Percentiles rank a stretch among this genome's conserved stretches.
Evolutionary conservation across 2,113 vertebrate species (phyloP).

Genomic region (Polyodon spathula): DNA sequence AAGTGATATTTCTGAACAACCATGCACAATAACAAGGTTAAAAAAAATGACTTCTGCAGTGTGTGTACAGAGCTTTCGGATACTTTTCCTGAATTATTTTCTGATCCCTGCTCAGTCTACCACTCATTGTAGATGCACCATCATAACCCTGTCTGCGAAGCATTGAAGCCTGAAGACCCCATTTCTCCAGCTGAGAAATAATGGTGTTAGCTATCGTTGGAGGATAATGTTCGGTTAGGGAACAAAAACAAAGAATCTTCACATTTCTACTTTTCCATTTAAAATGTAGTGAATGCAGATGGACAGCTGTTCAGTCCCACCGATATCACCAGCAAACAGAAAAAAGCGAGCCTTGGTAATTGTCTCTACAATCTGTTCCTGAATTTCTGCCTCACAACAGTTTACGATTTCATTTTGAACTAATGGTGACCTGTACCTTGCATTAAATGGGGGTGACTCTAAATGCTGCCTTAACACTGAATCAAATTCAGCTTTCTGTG

Average conservation of each 20-base stretch:
- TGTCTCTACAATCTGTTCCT: constrained; percentile 2
- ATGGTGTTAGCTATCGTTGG: constrained; percentile 14
- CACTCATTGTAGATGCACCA: constrained; percentile 9
- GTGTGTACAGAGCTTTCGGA: constrained; percentile 5
- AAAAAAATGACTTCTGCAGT: constrained; percentile 10
- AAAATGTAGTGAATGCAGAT: constrained; percentile 12
- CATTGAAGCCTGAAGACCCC: background rate
- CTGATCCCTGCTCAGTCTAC: constrained; percentile 12
- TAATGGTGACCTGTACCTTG: no score
- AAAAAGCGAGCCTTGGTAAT: constrained; percentile 7
- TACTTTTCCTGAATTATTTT: constrained; percentile 9
- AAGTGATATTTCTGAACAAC: constrained; percentile 6
- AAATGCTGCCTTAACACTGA: no score
- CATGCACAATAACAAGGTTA: constrained; percentile 13
- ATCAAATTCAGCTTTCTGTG: no score
- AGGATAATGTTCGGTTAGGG: constrained; percentile 3
- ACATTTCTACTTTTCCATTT: constrained; percentile 3
- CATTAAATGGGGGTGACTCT: no score
- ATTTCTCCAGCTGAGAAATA: constrained; percentile 4
- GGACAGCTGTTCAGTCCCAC: constrained; percentile 1
- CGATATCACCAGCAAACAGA: constrained; percentile 10
- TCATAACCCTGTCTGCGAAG: constrained; percentile 6
- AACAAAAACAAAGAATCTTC: constrained; percentile 11
- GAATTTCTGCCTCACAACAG: constrained; percentile 16
- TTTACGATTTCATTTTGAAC: no score